phyloP scores from a whole-genome alignment of 2,113 vertebrate species.

The Spea multiplicata region DNA sequence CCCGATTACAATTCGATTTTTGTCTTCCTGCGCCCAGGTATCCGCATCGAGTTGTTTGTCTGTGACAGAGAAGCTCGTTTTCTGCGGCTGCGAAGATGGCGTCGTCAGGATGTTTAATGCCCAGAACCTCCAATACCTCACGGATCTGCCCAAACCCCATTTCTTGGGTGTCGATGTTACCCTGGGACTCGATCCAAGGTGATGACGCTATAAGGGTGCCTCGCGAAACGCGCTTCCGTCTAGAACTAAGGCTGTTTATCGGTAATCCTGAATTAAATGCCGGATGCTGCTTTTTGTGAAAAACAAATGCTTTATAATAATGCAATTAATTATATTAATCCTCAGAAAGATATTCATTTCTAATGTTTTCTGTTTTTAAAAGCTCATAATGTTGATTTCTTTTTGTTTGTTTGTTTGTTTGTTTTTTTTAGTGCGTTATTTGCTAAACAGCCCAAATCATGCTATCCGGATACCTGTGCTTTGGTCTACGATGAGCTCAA shows the following conservation, averaged over 20 bases:
- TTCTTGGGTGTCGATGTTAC: slow-evolving; percentile 70
- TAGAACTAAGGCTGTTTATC: no score
- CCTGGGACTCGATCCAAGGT: slow-evolving; percentile 61
- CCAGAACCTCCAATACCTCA: slow-evolving; percentile 67
- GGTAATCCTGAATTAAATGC: no score
- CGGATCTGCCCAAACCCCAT: slow-evolving; percentile 77
- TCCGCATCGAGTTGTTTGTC: slow-evolving; percentile 68
- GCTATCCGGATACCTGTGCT: slow-evolving; percentile 76
- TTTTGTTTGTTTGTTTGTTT: not conserved
- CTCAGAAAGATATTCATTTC: no score
- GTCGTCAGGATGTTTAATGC: slow-evolving; percentile 71
- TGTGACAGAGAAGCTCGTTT: slow-evolving; percentile 70
- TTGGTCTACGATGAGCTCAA: slow-evolving; percentile 71
- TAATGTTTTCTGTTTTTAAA: not conserved
- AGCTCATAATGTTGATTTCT: not conserved
- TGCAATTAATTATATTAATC: no score
- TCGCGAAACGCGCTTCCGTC: no score
- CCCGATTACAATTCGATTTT: no score
- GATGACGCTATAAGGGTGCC: not conserved
- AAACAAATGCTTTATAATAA: no score
- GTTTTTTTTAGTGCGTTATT: slow-evolving; percentile 50
- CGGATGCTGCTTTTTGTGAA: no score
- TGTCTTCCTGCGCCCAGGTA: slow-evolving; percentile 59
- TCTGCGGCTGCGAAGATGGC: slow-evolving; percentile 84
- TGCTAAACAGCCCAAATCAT: slow-evolving; percentile 51